Percentiles rank a stretch among this genome's conserved stretches.
phyloP scores from a whole-genome alignment of 2,888 invertebrate genomes.

The Empis livida region DNA sequence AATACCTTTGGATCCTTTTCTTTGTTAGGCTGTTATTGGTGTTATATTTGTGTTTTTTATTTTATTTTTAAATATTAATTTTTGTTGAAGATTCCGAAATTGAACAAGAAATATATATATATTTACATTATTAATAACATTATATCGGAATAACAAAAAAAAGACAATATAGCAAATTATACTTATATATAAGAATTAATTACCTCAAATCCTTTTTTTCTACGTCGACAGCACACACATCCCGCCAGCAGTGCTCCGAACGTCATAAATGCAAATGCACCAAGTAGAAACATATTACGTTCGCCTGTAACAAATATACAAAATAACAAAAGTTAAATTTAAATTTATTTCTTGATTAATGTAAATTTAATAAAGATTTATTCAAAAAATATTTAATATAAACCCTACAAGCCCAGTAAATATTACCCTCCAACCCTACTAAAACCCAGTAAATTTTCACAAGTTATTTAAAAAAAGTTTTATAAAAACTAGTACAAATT shows the following conservation, averaged over 20 bases:
- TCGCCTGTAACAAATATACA: constrained; percentile 8
- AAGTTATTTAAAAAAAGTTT: too few relatives aligned
- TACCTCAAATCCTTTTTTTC: constrained; percentile 17
- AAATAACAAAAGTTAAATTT: too few relatives aligned
- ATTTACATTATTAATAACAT: not conserved
- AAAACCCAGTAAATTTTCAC: too few relatives aligned
- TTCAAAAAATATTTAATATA: too few relatives aligned
- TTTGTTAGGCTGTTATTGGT: constrained; percentile 13
- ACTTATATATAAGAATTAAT: not conserved
- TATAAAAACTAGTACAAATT: too few relatives aligned
- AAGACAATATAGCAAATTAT: not conserved
- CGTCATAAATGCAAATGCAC: constrained; percentile 12
- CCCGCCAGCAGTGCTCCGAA: constrained; percentile 12
- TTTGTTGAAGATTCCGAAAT: not conserved
- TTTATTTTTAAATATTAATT: not conserved
- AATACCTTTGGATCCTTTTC: constrained; percentile 16
- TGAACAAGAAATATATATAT: not conserved
- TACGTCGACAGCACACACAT: constrained; percentile 14
- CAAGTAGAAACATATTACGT: constrained; percentile 12
- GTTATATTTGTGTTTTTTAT: not conserved
- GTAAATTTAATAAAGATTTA: too few relatives aligned
- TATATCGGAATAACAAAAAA: not conserved
- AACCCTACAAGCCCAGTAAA: too few relatives aligned
- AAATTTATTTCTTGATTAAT: too few relatives aligned
- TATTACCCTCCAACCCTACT: too few relatives aligned